A percentile compares a stretch with the other conserved stretches of the same genome.
Conservation (phyloP, 1,140 invertebrate species). For the Matsumurasca onukii region DNA sequence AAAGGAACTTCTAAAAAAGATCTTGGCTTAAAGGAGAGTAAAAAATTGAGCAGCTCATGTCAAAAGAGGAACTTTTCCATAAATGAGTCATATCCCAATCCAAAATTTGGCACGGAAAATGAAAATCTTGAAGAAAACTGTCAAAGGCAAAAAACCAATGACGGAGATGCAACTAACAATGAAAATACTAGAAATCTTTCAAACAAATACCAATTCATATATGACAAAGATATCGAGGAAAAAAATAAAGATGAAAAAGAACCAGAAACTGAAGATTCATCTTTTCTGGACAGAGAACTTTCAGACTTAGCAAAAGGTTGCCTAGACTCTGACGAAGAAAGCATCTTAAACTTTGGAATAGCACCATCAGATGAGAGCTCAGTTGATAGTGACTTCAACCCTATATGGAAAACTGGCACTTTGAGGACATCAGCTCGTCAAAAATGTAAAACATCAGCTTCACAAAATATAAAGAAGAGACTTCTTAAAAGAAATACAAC, state of each 20-base stretch:
- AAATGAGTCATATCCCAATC: no score
- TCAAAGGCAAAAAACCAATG: no score
- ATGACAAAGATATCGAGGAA: no score
- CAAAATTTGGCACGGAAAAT: no score
- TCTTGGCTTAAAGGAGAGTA: background rate
- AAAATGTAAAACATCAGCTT: background rate
- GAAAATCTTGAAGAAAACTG: no score
- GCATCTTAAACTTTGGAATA: constrained; percentile 3
- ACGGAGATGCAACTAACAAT: no score
- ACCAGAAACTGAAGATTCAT: constrained; percentile 4
- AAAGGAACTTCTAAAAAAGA: background rate
- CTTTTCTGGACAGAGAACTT: constrained; percentile 3
- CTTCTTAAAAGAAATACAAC: background rate
- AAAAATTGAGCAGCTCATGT: no score
- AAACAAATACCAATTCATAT: no score
- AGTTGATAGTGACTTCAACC: constrained; percentile 2
- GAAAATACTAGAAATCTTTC: no score
- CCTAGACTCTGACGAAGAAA: constrained; percentile 15
- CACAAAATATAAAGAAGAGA: constrained; percentile 16
- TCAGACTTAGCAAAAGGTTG: constrained; percentile 17
- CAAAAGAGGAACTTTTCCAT: no score
- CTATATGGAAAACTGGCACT: background rate
- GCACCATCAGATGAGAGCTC: constrained; percentile 8
- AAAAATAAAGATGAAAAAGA: background rate
- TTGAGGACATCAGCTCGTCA: background rate